Percentiles rank a stretch among this genome's conserved stretches.
phyloP scores from a whole-genome alignment of 2,797 vertebrate species.

The Falco berigora region DNA sequence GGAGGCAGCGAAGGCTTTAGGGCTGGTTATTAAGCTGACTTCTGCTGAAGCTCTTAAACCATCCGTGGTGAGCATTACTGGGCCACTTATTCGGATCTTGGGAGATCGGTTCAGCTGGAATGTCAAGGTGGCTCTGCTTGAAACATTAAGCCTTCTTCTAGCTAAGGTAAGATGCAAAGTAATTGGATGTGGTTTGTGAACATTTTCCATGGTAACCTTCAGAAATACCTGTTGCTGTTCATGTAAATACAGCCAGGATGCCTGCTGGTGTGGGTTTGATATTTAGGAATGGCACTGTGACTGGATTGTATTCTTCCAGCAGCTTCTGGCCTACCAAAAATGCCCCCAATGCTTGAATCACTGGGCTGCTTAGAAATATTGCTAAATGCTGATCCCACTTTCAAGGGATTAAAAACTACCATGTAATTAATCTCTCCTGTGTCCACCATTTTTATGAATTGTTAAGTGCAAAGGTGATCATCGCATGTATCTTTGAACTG shows the following conservation, averaged over 20 bases:
- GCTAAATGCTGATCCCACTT: not conserved
- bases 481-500: not conserved
- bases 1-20: slow-evolving; percentile 92
- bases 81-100: slow-evolving; percentile 94
- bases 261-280: not conserved
- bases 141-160: slow-evolving; percentile 92
- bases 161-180: slow-evolving; percentile 80
- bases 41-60: slow-evolving; percentile 93
- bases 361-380: not conserved
- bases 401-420: not conserved
- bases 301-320: not conserved
- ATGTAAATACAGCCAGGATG: not conserved
- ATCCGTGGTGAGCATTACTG: slow-evolving; percentile 95
- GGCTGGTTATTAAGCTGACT: slow-evolving; percentile 90
- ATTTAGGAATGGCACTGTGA: not conserved
- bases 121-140: slow-evolving; percentile 92
- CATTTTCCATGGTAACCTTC: not conserved
- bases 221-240: not conserved
- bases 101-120: slow-evolving; percentile 96
- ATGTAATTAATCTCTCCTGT: not conserved
- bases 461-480: not conserved
- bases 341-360: not conserved
- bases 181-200: not conserved
- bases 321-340: not conserved
- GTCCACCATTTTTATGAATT: not conserved